These are phyloP conservation scores for Ophiothrix spiculata DNA, from an alignment of 35 echinoderm and acorn worm species.

Conservation along the genomic window DNA sequence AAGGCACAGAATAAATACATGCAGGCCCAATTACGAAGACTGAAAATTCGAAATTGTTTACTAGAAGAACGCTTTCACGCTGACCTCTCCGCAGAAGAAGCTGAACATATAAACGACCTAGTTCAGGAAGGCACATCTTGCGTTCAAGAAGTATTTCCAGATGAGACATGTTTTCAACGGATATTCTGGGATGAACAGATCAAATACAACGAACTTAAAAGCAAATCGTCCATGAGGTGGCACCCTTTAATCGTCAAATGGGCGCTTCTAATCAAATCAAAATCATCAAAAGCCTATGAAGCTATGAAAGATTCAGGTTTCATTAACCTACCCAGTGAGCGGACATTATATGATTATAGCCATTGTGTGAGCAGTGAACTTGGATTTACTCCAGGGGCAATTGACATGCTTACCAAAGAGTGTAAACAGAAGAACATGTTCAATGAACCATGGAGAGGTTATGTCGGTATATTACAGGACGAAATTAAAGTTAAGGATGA, in stretches of 20 bases:
- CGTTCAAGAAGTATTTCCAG: neutral
- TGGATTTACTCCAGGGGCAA: neutral
- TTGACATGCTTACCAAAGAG: neutral
- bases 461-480: neutral
- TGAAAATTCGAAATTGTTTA: neutral
- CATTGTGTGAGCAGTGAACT: neutral
- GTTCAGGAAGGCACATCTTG: neutral
- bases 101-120: neutral
- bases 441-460: neutral
- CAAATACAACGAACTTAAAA: neutral
- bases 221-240: neutral
- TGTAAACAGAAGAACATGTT: neutral
- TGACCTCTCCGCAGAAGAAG: neutral
- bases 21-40: neutral
- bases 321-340: neutral
- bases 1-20: neutral
- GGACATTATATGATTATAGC: neutral
- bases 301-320: neutral
- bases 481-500: neutral
- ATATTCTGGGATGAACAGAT: slow-evolving; percentile 20
- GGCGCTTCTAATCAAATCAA: neutral
- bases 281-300: neutral
- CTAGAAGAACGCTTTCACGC: neutral
- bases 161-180: neutral
- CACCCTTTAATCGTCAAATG: slow-evolving; percentile 7